These are phyloP conservation scores for Choloepus hoffmanni DNA, from an alignment of 2,113 vertebrate genomes.

Conservation along the genomic window DNA sequence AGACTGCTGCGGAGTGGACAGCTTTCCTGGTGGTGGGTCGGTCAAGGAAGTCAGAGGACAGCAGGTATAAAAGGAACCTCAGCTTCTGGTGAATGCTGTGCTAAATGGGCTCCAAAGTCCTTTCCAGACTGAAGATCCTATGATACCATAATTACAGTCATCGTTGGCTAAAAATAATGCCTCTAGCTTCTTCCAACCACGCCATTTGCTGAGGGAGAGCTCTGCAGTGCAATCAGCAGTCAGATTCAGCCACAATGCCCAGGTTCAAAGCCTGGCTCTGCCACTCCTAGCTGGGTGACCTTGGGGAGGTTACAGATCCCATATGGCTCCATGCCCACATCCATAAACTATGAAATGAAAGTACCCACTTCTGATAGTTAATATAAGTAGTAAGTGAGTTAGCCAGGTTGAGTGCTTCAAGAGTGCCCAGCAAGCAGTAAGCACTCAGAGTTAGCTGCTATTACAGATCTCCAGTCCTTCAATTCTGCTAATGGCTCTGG, in stretches of 20 bases:
- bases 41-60: not conserved
- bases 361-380: not conserved
- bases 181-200: not conserved
- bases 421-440: not conserved
- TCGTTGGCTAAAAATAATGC: not conserved
- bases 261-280: not conserved
- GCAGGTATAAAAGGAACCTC: not conserved
- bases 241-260: not conserved
- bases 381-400: not conserved
- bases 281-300: not conserved
- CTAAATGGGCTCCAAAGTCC: not conserved
- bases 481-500: not conserved
- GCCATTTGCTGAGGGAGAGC: not conserved
- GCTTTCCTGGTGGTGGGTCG: not conserved
- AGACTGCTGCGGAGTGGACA: not conserved
- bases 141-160: not conserved
- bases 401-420: too few relatives aligned
- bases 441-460: not conserved
- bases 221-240: not conserved
- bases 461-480: not conserved
- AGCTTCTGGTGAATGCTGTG: not conserved
- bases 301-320: not conserved
- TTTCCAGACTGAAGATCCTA: not conserved
- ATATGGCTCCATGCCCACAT: not conserved
- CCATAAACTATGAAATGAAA: not conserved